phyloP scores from a whole-genome alignment of 2,113 vertebrate genomes.

The Neolamprologus modestus region DNA sequence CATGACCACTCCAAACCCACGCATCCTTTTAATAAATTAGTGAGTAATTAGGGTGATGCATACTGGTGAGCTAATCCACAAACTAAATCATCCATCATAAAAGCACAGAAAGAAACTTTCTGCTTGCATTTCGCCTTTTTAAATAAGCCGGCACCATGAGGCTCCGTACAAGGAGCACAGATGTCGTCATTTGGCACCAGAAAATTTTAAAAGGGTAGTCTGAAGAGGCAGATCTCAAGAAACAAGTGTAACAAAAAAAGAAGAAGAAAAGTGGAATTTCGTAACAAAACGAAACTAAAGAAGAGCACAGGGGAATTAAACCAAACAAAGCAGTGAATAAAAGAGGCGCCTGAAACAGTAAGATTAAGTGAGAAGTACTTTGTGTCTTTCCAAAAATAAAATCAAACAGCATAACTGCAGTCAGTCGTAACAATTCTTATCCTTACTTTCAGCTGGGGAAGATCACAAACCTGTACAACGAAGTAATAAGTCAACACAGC shows the following conservation, averaged over 20 bases:
- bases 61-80: background rate
- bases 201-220: background rate
- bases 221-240: background rate
- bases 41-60: background rate
- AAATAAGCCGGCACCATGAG: rapidly evolving
- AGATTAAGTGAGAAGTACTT: background rate
- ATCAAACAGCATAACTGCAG: background rate
- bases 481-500: background rate
- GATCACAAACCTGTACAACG: rapidly evolving
- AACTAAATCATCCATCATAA: background rate
- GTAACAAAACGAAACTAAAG: rapidly evolving
- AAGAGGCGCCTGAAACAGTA: background rate
- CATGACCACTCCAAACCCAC: background rate
- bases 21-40: background rate
- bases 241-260: background rate
- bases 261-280: background rate
- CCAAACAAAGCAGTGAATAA: background rate
- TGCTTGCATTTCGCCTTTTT: background rate
- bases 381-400: background rate
- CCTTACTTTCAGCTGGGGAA: background rate
- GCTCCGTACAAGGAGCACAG: background rate
- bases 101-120: background rate
- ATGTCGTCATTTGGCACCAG: background rate
- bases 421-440: background rate
- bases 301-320: background rate